These are phyloP conservation scores for Belgica antarctica DNA, from an alignment of 2,888 invertebrate genomes.

Conservation along the genomic window DNA sequence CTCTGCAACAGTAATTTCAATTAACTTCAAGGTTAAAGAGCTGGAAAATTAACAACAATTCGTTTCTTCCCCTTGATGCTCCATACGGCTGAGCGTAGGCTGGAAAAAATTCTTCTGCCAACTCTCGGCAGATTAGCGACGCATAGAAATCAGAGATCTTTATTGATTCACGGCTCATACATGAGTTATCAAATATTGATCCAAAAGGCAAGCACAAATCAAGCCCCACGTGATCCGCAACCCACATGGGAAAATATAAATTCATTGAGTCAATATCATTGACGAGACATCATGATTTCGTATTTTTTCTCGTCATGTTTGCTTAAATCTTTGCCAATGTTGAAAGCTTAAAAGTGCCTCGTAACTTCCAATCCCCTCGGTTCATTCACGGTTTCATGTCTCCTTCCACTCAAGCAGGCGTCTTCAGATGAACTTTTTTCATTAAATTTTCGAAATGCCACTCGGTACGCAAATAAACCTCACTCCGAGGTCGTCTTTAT, in stretches of 20 bases:
- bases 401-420: not conserved
- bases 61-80: too few relatives aligned
- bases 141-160: too few relatives aligned
- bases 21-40: too few relatives aligned
- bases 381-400: not conserved
- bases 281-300: too few relatives aligned
- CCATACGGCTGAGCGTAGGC: too few relatives aligned
- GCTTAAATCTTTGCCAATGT: not conserved
- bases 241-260: not conserved
- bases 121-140: too few relatives aligned
- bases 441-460: constrained; percentile 20
- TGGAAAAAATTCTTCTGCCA: too few relatives aligned
- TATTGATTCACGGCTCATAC: not conserved
- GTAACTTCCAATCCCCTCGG: not conserved
- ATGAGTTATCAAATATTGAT: constrained; percentile 7
- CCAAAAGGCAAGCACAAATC: not conserved
- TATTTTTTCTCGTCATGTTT: not conserved
- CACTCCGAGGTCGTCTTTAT: not conserved
- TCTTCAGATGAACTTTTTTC: constrained; percentile 11
- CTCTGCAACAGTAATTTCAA: too few relatives aligned
- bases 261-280: not conserved
- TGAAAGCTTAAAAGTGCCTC: not conserved
- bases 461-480: constrained; percentile 17
- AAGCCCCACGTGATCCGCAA: not conserved
- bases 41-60: too few relatives aligned